Percentiles rank a stretch among this genome's conserved stretches.
phyloP scores from a whole-genome alignment of 2,797 vertebrate genomes.

The Trematomus bernacchii region DNA sequence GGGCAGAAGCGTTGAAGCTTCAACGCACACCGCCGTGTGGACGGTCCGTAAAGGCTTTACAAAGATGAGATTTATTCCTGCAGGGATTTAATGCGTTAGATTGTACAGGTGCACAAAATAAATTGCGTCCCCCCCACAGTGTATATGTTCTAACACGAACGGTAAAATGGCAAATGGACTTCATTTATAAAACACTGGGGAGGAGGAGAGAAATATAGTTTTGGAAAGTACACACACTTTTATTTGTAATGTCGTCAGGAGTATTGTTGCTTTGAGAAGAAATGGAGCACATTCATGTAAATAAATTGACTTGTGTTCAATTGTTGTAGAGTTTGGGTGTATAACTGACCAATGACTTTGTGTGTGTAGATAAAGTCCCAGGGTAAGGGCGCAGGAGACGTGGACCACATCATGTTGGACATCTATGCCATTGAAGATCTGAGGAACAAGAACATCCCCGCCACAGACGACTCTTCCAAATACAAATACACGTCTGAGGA shows the following conservation, averaged over 20 bases:
- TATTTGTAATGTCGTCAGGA: neutral
- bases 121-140: too few species aligned
- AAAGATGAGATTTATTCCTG: neutral
- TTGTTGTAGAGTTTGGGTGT: neutral
- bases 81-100: neutral
- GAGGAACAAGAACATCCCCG: constrained; percentile 84
- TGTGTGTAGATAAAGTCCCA: constrained; percentile 93
- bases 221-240: neutral
- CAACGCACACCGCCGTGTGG: too few species aligned
- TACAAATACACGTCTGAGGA: constrained; percentile 89
- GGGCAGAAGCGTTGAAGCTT: too few species aligned
- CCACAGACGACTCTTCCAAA: constrained; percentile 91
- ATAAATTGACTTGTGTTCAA: neutral
- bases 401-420: constrained; percentile 96
- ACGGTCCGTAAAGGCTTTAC: too few species aligned
- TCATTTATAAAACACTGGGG: too few species aligned
- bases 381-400: constrained; percentile 92
- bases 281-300: neutral
- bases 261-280: neutral
- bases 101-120: neutral
- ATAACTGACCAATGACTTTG: neutral
- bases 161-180: too few species aligned
- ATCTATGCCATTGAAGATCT: constrained; percentile 98
- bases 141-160: neutral
- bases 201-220: neutral